Conservation (phyloP, 1,140 invertebrate genomes). For the Epicauta chinensis region DNA sequence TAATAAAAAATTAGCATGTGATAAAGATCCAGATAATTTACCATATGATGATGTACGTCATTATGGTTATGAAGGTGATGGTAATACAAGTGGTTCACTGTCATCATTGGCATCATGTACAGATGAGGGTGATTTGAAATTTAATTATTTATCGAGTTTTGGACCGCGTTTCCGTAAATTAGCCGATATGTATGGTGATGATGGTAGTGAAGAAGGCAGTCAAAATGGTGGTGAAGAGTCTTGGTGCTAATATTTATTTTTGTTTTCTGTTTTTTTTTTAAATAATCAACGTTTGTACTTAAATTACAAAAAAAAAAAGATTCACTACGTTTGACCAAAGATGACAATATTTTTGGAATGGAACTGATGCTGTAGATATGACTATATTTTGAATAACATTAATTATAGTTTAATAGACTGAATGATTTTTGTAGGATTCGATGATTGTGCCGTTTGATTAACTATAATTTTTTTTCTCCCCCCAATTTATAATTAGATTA, state of each 20-base stretch:
- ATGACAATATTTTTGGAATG: constrained; percentile 10
- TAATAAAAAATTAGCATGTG: constrained; percentile 81
- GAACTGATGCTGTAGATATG: constrained; percentile 6
- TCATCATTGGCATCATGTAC: constrained; percentile 90
- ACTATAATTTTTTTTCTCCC: no score
- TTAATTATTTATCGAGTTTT: constrained; percentile 94
- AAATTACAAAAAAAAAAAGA: constrained; percentile 1
- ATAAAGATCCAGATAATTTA: constrained; percentile 83
- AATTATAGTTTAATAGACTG: not conserved
- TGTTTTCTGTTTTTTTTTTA: not conserved
- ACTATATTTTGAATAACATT: not conserved
- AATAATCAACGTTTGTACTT: not conserved
- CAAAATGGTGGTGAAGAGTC: constrained; percentile 66
- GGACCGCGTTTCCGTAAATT: constrained; percentile 94
- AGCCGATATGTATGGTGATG: constrained; percentile 95
- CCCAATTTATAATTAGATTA: no score
- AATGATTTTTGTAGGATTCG: not conserved
- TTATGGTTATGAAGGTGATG: constrained; percentile 95
- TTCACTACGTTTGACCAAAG: constrained; percentile 10
- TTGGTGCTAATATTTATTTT: constrained; percentile 55
- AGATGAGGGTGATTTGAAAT: constrained; percentile 92
- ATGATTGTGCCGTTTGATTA: not conserved
- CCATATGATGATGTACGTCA: constrained; percentile 93
- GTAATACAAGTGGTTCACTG: constrained; percentile 83
- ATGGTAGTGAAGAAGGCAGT: constrained; percentile 71